Evolutionary conservation across 2,888 invertebrate species (phyloP).

Genomic region (Oscheius myriophilus): DNA sequence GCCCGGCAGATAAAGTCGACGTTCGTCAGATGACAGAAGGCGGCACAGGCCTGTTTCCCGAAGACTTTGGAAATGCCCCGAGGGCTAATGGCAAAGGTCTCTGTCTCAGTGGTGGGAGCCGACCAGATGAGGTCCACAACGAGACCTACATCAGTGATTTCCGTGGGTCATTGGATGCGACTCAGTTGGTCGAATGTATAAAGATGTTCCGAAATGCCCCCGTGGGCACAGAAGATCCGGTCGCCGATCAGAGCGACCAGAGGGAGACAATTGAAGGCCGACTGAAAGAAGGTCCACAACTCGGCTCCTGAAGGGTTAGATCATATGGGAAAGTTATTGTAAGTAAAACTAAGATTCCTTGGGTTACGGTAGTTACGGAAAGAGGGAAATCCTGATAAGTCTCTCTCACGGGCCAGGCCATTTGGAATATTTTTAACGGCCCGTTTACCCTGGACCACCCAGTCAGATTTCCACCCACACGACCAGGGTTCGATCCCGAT

Average conservation of each 20-base stretch:
- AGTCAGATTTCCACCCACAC: too few species aligned
- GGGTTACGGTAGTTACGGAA: too few species aligned
- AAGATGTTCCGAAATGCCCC: slow-evolving; percentile 75
- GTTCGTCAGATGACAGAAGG: slow-evolving; percentile 42
- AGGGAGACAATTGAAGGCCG: slow-evolving; percentile 75
- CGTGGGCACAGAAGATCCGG: slow-evolving; percentile 76
- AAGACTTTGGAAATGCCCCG: slow-evolving; percentile 38
- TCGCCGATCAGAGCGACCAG: slow-evolving; percentile 73
- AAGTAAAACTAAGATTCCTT: too few species aligned
- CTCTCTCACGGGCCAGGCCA: too few species aligned
- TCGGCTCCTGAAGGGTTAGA: slow-evolving; percentile 22
- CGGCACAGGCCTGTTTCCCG: slow-evolving; percentile 42
- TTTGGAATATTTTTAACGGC: too few species aligned
- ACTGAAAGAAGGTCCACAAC: slow-evolving; percentile 44
- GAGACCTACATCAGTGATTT: slow-evolving; percentile 44
- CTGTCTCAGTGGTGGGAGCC: slow-evolving; percentile 20
- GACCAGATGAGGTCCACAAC: slow-evolving; percentile 47
- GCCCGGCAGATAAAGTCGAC: slow-evolving; percentile 55
- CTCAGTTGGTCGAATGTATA: slow-evolving; percentile 73
- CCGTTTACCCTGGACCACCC: too few species aligned
- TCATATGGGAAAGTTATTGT: too few species aligned
- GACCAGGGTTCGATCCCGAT: too few species aligned
- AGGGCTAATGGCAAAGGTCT: background rate
- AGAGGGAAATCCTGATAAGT: too few species aligned
- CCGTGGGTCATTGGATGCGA: slow-evolving; percentile 41